A percentile compares a stretch with the other conserved stretches of the same genome.
These are phyloP conservation scores for Denticeps clupeoides DNA, from an alignment of 2,797 vertebrate genomes.

Conservation along the genomic window DNA sequence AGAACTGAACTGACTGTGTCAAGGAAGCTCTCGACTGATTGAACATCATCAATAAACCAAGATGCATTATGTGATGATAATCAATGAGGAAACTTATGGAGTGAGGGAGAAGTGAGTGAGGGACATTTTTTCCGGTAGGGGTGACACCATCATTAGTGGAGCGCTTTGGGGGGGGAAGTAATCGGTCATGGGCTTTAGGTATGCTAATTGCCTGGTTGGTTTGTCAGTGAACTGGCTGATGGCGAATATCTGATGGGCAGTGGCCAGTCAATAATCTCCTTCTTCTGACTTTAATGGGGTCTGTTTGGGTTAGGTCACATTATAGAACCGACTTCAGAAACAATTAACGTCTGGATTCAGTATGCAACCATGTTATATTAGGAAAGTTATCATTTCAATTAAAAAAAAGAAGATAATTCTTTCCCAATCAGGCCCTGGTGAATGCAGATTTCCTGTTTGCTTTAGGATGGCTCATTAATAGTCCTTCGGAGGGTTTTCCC, in stretches of 20 bases:
- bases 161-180: not conserved
- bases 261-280: constrained; percentile 14
- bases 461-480: constrained; percentile 22
- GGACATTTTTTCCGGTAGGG: not conserved
- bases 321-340: constrained; percentile 7
- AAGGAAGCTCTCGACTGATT: too few species aligned
- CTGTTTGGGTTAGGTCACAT: constrained; percentile 9
- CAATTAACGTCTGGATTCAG: constrained; percentile 3
- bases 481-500: constrained; percentile 19
- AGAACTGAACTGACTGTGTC: too few species aligned
- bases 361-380: not conserved
- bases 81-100: too few species aligned
- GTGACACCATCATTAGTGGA: not conserved
- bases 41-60: too few species aligned
- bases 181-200: constrained; percentile 5
- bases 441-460: constrained; percentile 19
- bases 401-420: too few species aligned
- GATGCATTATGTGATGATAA: too few species aligned
- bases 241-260: constrained; percentile 19
- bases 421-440: not conserved
- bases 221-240: constrained; percentile 16
- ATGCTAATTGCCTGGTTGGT: constrained; percentile 10
- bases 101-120: not conserved
- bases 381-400: too few species aligned
- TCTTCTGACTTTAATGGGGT: constrained; percentile 15